Conservation (phyloP, 2,113 vertebrate genomes). For the Phoxinus phoxinus region DNA sequence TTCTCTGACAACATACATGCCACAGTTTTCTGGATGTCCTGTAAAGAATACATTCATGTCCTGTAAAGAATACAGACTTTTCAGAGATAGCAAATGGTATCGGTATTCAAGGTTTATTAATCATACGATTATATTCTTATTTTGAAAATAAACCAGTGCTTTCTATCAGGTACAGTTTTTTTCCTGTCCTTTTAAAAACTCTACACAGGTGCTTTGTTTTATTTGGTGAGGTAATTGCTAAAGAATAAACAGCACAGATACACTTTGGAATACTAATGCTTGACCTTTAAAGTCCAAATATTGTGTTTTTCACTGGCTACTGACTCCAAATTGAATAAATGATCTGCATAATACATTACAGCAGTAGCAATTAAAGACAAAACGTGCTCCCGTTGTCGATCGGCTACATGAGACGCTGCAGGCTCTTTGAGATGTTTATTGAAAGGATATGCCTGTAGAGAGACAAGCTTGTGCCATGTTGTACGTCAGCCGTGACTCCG, state of each 20-base stretch:
- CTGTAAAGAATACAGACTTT: too few species aligned
- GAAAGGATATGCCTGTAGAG: not conserved
- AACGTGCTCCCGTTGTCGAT: constrained; percentile 6
- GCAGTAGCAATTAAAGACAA: constrained; percentile 31
- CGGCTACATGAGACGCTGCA: not conserved
- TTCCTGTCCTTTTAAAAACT: not conserved
- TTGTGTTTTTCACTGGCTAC: constrained; percentile 56
- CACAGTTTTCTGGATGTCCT: too few species aligned
- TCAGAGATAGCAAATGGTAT: too few species aligned
- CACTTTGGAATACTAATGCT: constrained; percentile 55
- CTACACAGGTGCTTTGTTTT: constrained; percentile 52
- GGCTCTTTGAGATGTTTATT: not conserved
- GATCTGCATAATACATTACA: constrained; percentile 65
- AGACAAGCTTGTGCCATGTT: not conserved
- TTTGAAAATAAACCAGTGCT: not conserved
- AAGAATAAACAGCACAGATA: constrained; percentile 55
- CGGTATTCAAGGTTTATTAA: too few species aligned
- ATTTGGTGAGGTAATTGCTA: constrained; percentile 20
- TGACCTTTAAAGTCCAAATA: constrained; percentile 69
- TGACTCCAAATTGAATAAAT: constrained; percentile 71
- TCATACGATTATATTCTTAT: not conserved
- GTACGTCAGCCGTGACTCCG: not conserved
- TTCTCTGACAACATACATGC: too few species aligned
- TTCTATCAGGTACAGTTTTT: not conserved
- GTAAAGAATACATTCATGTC: too few species aligned